Conservation (phyloP, 1,140 invertebrate genomes). For the Drosophila mayri region DNA sequence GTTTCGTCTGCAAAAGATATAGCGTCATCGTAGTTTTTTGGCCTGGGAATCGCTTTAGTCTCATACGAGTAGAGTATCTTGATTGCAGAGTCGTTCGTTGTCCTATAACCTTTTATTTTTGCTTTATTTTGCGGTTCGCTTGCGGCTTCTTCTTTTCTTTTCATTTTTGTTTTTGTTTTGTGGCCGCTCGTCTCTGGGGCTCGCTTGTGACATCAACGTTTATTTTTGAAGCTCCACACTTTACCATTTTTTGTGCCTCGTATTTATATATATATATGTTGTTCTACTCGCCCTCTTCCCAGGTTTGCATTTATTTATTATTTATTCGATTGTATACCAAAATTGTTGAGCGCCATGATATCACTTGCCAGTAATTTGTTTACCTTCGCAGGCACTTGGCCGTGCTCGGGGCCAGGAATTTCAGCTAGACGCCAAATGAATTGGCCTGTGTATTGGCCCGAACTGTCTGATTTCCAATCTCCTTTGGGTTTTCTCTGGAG, state of each 20-base stretch:
- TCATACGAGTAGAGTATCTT: constrained; percentile 31
- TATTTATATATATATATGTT: constrained; percentile 50
- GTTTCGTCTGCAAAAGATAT: constrained; percentile 45
- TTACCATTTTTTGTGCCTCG: constrained; percentile 43
- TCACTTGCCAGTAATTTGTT: constrained; percentile 72
- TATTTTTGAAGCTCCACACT: constrained; percentile 76
- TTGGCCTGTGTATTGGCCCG: constrained; percentile 29
- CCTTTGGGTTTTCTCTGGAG: constrained; percentile 25
- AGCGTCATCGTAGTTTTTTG: constrained; percentile 38
- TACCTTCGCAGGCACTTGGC: constrained; percentile 44
- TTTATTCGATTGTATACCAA: constrained; percentile 63
- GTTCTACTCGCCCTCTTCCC: constrained; percentile 49
- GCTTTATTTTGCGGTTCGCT: constrained; percentile 35
- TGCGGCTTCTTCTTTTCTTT: constrained; percentile 28
- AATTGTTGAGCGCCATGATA: constrained; percentile 74
- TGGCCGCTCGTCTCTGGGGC: constrained; percentile 7
- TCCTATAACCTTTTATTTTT: constrained; percentile 78
- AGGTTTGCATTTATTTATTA: constrained; percentile 71
- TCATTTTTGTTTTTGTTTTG: background rate
- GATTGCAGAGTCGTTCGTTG: constrained; percentile 71
- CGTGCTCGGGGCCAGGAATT: constrained; percentile 15
- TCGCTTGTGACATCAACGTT: constrained; percentile 76
- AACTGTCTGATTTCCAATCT: constrained; percentile 48
- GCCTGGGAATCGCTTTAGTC: constrained; percentile 31
- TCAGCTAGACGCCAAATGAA: constrained; percentile 1